A percentile compares a stretch with the other conserved stretches of the same genome.
Conservation (phyloP, 2,797 vertebrate species). For the Peromyscus attwateri region DNA sequence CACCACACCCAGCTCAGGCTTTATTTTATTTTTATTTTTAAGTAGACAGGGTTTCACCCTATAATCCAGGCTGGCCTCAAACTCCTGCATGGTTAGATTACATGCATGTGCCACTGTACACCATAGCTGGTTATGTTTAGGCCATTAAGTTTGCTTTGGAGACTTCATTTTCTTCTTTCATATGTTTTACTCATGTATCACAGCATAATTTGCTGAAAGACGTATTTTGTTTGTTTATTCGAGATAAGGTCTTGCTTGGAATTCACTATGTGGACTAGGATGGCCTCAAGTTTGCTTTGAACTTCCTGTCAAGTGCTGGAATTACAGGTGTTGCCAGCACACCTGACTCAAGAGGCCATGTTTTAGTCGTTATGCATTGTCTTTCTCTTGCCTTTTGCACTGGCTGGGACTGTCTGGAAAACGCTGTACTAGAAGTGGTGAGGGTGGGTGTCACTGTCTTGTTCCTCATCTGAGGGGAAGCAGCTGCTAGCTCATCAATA, state of each 20-base stretch:
- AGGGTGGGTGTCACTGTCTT: neutral
- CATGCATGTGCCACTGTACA: neutral
- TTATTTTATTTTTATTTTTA: neutral
- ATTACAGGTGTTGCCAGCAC: too few relatives aligned
- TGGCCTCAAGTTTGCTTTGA: neutral
- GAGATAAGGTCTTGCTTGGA: neutral
- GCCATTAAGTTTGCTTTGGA: neutral
- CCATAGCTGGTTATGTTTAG: neutral
- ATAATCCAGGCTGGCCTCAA: neutral
- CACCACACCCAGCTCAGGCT: neutral
- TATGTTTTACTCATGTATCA: neutral
- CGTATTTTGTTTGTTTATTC: neutral
- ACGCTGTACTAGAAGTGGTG: neutral
- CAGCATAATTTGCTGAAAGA: neutral
- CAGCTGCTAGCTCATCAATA: neutral
- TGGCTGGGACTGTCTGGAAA: neutral
- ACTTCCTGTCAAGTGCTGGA: neutral
- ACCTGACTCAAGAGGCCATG: neutral
- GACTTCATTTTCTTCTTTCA: neutral
- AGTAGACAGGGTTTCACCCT: neutral
- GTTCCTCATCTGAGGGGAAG: neutral
- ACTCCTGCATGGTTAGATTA: neutral
- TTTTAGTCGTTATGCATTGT: neutral
- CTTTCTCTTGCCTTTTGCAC: neutral
- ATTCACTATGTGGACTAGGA: neutral